Base-by-base conservation (phyloP, 2,113 vertebrate genomes). In the Xyrauchen texanus region DNA sequence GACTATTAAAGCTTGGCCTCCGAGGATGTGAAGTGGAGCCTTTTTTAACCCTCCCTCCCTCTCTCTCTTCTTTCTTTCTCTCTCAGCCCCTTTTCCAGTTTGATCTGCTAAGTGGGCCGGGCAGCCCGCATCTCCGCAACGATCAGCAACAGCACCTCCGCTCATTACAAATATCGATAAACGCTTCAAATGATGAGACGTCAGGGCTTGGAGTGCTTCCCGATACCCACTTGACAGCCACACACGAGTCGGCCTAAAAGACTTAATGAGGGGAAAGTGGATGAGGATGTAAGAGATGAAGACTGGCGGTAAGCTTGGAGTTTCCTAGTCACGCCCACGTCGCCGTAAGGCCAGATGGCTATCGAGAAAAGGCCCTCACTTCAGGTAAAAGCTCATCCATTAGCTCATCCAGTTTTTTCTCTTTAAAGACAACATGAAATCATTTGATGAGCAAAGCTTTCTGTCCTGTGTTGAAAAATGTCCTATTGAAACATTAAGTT, bases 11-110 rank as follows among this genome's bases (percentile, higher is more conserved):
- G 51, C 51, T 12, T 5, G 34, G 42, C 46, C 68, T 69, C 78
- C n/a, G 61, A 79, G 78, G 78, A 63, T 90, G 49, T 85, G 86
- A 86, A 84, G 88, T 74, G 87, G 87, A 89, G 86, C 86, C 86
- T 87, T 89, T 84, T 86, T 77, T 61, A 65, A 82, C 80, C 79
- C 84, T 76, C 21, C 21, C 21, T 34, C 21, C n/a, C 45, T 60
- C 60, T 42, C 16, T 55, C 57, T 6, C 68, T n/a, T 84, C 69
- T 82, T 71, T 77, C 57, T 6, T 49, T 79, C 67, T 81, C 15
- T n/a, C 15, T 12, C 76, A 69, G 73, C 82, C 76, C 76, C 79
- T 74, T 71, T 71, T 82, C 75, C 65, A 53, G 72, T 83, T 81
- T 82, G 46, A 57, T 78, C 67, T 49, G 15, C 57, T 81, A 72